Conservation (phyloP, 2,888 invertebrate species). For the Sarcophaga caerulescens region DNA sequence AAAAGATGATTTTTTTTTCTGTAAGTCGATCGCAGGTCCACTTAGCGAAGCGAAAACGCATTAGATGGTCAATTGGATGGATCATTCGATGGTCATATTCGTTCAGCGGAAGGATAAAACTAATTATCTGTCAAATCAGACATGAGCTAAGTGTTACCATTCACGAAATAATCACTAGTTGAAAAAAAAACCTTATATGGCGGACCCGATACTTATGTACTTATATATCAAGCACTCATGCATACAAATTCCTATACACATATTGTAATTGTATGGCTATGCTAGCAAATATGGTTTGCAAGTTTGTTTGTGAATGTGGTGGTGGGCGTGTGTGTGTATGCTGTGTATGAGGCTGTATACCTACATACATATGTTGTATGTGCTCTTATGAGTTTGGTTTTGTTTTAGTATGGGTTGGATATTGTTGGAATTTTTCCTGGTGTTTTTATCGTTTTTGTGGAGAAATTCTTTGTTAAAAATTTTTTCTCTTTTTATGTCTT, state of each 20-base stretch:
- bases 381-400: neutral
- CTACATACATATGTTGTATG: neutral
- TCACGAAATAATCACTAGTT: no score
- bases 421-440: constrained; percentile 4
- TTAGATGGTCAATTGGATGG: no score
- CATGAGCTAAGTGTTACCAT: no score
- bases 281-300: neutral
- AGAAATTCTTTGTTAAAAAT: neutral
- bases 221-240: neutral
- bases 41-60: no score
- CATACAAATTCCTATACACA: neutral
- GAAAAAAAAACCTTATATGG: no score
- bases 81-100: no score
- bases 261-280: neutral
- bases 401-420: neutral
- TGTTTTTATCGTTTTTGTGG: neutral
- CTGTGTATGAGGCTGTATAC: neutral
- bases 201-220: no score
- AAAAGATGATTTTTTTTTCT: no score
- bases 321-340: neutral
- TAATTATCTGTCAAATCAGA: no score
- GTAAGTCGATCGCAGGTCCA: no score
- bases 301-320: neutral
- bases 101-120: no score
- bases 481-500: neutral